Base-by-base conservation (phyloP, 2,888 invertebrate species). In the Drosophila seclusa region DNA sequence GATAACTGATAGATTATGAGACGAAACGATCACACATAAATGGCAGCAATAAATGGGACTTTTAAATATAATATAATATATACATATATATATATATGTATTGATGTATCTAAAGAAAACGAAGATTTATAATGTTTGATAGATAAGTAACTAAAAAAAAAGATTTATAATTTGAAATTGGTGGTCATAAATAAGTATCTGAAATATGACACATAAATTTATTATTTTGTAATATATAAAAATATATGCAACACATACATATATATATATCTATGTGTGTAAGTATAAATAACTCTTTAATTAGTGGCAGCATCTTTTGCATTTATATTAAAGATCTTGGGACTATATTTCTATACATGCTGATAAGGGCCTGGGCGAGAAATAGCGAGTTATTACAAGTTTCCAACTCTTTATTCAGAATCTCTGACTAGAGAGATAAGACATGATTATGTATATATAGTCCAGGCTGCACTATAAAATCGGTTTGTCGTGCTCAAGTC, bases 391-490 rank as follows among this genome's bases (percentile, higher is more conserved):
- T 18, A 16, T 21, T 21, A 7, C 50, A 63, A 65, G 68, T 57
- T 38, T 36, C 50, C 74, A 42, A 40, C 13, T 38, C 16, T 1
- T 6, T 24, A 48, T 49, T 64, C 54, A 50, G 16, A 42, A 27
- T 52, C 55, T 27, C 10, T 21, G 13, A 5, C 16, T 8, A n/a
- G 11, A 11, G 4, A 40, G 59, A 54, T 52, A n/a, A 8, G 4
- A 32, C 24, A 60, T 78, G 40, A 64, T 54, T 78, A 59, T 62
- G 2, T 42, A 11, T 3, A 8, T 21, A 42, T 42, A 42, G 11
- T 21, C 11, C 21, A 10, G 2, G 10, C 10, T 42, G 1, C 13
- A 27, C 54, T 77, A 79, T 80, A 80, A 63, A 79, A 70, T 18
- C 57, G 1, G 3, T 21, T 0, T 13, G 16, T 62, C 0, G 4